Evolutionary conservation across 2,113 vertebrate genomes (phyloP).

Genomic region (Psittacus erithacus): DNA sequence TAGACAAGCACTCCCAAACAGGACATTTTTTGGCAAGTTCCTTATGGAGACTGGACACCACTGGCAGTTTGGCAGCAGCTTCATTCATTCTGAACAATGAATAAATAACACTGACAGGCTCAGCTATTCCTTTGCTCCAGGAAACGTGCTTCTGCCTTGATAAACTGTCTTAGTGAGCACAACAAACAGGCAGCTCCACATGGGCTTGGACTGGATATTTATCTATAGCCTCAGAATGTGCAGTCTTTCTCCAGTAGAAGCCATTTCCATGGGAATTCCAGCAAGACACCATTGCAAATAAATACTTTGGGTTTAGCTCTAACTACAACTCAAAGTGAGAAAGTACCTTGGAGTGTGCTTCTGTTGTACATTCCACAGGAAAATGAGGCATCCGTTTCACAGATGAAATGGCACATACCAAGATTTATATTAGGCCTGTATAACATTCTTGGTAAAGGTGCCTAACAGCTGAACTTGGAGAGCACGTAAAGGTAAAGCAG

Average conservation of each 20-base stretch:
- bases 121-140: not conserved
- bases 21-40: slow-evolving; percentile 2
- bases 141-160: not conserved
- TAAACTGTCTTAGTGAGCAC: not conserved
- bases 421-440: not conserved
- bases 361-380: not conserved
- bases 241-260: not conserved
- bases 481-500: not conserved
- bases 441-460: not conserved
- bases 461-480: not conserved
- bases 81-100: not conserved
- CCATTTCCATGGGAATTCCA: not conserved
- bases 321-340: not conserved
- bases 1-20: not conserved
- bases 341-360: not conserved
- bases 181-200: not conserved
- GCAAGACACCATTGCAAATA: not conserved
- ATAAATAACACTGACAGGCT: not conserved
- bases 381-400: not conserved
- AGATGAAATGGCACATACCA: not conserved
- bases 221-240: not conserved
- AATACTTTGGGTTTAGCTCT: not conserved
- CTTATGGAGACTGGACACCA: not conserved
- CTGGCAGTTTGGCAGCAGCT: not conserved
- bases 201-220: not conserved